Conservation (phyloP, 1,140 invertebrate genomes). For the Heterodera schachtii region DNA sequence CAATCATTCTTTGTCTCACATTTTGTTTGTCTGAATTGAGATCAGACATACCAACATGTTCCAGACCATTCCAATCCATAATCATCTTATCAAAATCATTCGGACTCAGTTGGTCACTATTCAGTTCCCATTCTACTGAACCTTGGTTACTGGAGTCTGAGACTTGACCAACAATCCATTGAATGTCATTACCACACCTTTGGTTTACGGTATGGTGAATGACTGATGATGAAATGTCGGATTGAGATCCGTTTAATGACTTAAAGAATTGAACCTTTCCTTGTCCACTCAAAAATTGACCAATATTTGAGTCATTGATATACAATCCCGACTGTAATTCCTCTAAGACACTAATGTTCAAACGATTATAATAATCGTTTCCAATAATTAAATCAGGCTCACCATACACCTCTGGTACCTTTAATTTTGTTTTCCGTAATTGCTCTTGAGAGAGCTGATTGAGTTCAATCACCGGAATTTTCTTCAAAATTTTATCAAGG, state of each 20-base stretch:
- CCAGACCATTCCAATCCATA: neutral
- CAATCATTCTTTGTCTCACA: neutral
- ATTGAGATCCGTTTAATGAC: too few species aligned
- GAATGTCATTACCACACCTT: too few species aligned
- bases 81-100: neutral
- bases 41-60: neutral
- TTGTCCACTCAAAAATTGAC: neutral
- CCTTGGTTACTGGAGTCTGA: neutral
- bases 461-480: too few species aligned
- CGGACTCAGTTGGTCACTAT: neutral
- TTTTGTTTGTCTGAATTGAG: neutral
- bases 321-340: neutral
- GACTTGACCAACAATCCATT: neutral
- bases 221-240: too few species aligned
- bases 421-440: too few species aligned
- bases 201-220: too few species aligned
- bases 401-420: too few species aligned
- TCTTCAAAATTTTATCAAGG: too few species aligned
- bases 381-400: conserved; percentile 22
- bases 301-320: neutral
- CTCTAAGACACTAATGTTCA: neutral
- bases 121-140: neutral
- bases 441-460: too few species aligned
- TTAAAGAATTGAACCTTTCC: neutral
- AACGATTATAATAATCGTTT: conserved; percentile 33